A percentile compares a stretch with the other conserved stretches of the same genome.
Evolutionary conservation across 2,797 vertebrate species (phyloP).

Genomic region (Chaetodon trifasciatus): DNA sequence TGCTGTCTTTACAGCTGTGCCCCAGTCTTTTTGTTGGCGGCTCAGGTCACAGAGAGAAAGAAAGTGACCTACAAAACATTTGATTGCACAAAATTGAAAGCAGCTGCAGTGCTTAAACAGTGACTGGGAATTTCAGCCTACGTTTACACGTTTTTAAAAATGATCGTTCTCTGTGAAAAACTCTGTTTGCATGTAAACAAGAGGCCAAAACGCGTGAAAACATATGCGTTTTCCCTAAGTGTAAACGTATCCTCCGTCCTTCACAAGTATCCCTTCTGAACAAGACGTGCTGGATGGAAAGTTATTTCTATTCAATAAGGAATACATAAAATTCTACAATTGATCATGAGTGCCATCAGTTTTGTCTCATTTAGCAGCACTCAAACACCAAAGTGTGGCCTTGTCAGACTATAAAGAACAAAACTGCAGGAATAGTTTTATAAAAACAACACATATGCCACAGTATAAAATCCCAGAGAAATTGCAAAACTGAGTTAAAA

Average conservation of each 20-base stretch:
- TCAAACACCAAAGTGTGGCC: background rate
- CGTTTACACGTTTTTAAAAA: no score
- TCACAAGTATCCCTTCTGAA: background rate
- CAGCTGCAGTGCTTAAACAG: slow-evolving; percentile 24
- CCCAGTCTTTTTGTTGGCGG: slow-evolving; percentile 9
- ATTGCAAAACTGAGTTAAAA: background rate
- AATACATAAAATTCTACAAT: background rate
- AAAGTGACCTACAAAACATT: slow-evolving; percentile 17
- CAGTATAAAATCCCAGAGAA: background rate
- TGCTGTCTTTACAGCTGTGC: slow-evolving; percentile 25
- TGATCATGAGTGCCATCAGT: background rate
- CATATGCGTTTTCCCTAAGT: no score
- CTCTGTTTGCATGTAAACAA: no score
- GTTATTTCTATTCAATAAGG: background rate
- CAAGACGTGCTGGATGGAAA: background rate
- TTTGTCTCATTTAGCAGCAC: background rate
- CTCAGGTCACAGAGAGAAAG: slow-evolving; percentile 23
- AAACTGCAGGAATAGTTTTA: background rate
- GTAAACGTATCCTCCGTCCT: no score
- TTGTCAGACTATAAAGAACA: background rate
- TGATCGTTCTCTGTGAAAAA: no score
- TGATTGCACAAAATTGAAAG: slow-evolving; percentile 38
- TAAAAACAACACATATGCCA: background rate
- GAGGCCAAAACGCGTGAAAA: no score
- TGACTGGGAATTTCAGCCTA: no score